phyloP scores from a whole-genome alignment of 2,888 invertebrate genomes.

The Tenthredo notha region DNA sequence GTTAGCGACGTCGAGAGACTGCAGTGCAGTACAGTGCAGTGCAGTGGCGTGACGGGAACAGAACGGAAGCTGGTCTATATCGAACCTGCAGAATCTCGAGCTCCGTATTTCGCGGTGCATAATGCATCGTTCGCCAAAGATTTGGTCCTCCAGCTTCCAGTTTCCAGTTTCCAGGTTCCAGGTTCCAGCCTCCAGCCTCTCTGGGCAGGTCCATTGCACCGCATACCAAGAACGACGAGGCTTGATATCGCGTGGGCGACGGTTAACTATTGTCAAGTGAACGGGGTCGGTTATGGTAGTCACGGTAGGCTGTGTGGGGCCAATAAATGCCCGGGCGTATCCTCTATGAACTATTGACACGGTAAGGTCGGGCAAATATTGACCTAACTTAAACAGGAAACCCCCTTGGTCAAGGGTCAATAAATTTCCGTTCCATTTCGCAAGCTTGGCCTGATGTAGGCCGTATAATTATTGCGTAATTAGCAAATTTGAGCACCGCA shows the following conservation, averaged over 20 bases:
- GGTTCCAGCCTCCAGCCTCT: slow-evolving; percentile 11
- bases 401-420: slow-evolving; percentile 17
- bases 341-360: slow-evolving; percentile 62
- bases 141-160: slow-evolving; percentile 30
- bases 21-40: neutral
- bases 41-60: neutral
- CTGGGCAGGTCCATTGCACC: slow-evolving; percentile 45
- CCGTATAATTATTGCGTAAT: slow-evolving; percentile 76
- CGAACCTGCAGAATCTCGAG: slow-evolving; percentile 15
- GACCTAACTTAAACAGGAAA: slow-evolving; percentile 32
- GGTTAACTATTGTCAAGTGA: slow-evolving; percentile 47
- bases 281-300: neutral
- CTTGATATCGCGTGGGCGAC: slow-evolving; percentile 46
- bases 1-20: neutral
- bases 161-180: neutral
- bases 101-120: slow-evolving; percentile 44
- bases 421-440: slow-evolving; percentile 42
- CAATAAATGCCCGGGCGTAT: slow-evolving; percentile 32
- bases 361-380: slow-evolving; percentile 39
- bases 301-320: neutral
- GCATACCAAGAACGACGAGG: slow-evolving; percentile 49
- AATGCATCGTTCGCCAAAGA: slow-evolving; percentile 48
- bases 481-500: slow-evolving; percentile 74
- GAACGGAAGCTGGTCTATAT: slow-evolving; percentile 24
- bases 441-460: slow-evolving; percentile 63